Percentiles rank a stretch among this genome's conserved stretches.
These are phyloP conservation scores for Cromileptes altivelis DNA, from an alignment of 2,113 vertebrate genomes.

Conservation along the genomic window DNA sequence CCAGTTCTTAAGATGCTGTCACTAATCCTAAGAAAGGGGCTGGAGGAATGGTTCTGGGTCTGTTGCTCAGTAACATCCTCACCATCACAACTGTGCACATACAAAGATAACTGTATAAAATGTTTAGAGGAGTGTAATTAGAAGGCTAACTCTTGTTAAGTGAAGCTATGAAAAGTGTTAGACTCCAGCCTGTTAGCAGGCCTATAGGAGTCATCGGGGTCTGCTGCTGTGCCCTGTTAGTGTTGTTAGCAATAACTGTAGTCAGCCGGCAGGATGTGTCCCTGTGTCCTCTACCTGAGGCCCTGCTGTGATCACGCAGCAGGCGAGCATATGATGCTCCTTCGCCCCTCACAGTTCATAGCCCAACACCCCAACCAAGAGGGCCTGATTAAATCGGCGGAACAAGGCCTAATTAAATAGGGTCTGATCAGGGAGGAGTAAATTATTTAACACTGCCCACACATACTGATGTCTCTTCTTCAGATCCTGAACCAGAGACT, in stretches of 20 bases:
- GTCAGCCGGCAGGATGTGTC: slow-evolving; percentile 54
- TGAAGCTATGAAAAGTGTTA: slow-evolving; percentile 26
- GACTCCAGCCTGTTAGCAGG: slow-evolving; percentile 30
- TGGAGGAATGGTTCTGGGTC: neutral
- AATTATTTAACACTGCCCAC: slow-evolving; percentile 88
- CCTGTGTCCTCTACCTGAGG: slow-evolving; percentile 64
- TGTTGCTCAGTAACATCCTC: neutral
- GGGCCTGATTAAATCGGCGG: slow-evolving; percentile 82
- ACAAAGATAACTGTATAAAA: neutral
- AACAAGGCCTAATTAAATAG: slow-evolving; percentile 90
- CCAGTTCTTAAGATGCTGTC: slow-evolving; percentile 34
- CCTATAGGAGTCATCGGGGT: slow-evolving; percentile 26
- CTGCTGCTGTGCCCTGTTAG: slow-evolving; percentile 49
- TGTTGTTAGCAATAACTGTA: slow-evolving; percentile 54
- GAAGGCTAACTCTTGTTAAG: slow-evolving; percentile 19
- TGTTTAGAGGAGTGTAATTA: slow-evolving; percentile 17
- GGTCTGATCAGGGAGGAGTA: slow-evolving; percentile 86
- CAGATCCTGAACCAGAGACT: slow-evolving; percentile 58
- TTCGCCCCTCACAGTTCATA: slow-evolving; percentile 49
- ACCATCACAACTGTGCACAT: neutral
- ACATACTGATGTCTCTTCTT: slow-evolving; percentile 65
- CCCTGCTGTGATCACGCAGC: slow-evolving; percentile 67
- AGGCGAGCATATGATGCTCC: slow-evolving; percentile 51
- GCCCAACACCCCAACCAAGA: slow-evolving; percentile 52
- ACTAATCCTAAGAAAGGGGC: slow-evolving; percentile 15